Evolutionary conservation across 2,888 invertebrate species (phyloP), one percentile per base, ranked within the genome.

Genomic region (Tenthredo scrophulariae): DNA sequence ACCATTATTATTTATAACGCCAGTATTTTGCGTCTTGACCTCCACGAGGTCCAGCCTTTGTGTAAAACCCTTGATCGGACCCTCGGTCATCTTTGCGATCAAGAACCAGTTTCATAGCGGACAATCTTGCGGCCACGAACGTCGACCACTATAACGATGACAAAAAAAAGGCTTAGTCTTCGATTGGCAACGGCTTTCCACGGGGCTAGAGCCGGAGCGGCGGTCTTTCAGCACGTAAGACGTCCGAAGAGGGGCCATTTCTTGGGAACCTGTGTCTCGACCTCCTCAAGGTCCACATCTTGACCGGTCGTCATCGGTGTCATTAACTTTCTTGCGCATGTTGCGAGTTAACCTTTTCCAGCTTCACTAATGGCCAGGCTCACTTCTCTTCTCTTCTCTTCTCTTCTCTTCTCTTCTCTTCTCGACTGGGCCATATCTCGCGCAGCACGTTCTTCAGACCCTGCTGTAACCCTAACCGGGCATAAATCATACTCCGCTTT

Each of bases 221-320:
- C n/a, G 72, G 22, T 72, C 37, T 40, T 37, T 22, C 72, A 18
- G 26, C 43, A 72, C 72, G 62, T 62, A 26, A 72, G 77, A 15
- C 7, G 18, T 54, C 6, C 43, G 40, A 50, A 29, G 29, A 29
- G 50, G 29, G 29, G n/a, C 29, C n/a, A 7, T 29, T 77, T 77
- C 77, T 77, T 77, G 77, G 77, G 50, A 77, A 50, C 37, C 79
- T 50, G 72, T 62, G n/a, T 37, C 37, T 62, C 58, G 79, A 80
- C 58, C 79, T 80, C 79, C 58, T 37, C 79, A 80, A 80, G 79
- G 79, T 80, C 58, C 79, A 62, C 50, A 80, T 58, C 79, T 40
- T 77, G 46, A 37, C 79, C 58, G 79, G 50, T 75, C 75, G 43
- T 75, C 75, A 15, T 37, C 58, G 40, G 58, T 80, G 58, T 37